phyloP scores from a whole-genome alignment of 2,888 invertebrate species.

The Xestia sexstrigata region DNA sequence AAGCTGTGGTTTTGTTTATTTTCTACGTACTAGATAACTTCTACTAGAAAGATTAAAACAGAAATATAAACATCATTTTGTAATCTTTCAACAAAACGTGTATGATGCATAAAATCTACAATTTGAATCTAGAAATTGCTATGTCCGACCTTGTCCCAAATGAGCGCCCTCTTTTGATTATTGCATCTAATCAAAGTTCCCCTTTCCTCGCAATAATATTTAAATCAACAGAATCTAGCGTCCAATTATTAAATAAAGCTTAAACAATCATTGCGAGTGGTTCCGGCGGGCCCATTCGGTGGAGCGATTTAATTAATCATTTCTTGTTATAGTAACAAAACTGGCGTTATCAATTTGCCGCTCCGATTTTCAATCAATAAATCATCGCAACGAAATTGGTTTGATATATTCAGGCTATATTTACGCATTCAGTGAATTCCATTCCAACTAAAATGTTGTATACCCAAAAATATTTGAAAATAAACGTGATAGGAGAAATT shows the following conservation, averaged over 20 bases:
- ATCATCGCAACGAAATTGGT: slow-evolving; percentile 51
- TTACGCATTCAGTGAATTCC: slow-evolving; percentile 29
- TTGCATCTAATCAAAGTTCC: slow-evolving; percentile 51
- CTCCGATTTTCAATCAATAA: slow-evolving; percentile 58
- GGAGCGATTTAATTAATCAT: slow-evolving; percentile 60
- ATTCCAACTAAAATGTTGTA: slow-evolving; percentile 6
- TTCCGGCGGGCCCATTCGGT: slow-evolving; percentile 44
- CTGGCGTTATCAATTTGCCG: slow-evolving; percentile 60
- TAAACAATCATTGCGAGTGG: slow-evolving; percentile 55
- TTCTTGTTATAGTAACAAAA: slow-evolving; percentile 61
- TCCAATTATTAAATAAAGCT: slow-evolving; percentile 60
- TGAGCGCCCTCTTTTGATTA: slow-evolving; percentile 27
- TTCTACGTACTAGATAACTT: neutral
- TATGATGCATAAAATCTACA: neutral
- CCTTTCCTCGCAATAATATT: slow-evolving; percentile 48
- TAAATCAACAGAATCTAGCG: slow-evolving; percentile 46
- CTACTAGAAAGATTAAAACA: neutral
- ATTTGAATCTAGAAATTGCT: slow-evolving; percentile 10
- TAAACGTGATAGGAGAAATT: slow-evolving; percentile 19
- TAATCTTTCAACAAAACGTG: neutral
- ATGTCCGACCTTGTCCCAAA: slow-evolving; percentile 24
- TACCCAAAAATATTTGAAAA: slow-evolving; percentile 20
- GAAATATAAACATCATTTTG: neutral
- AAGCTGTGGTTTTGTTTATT: slow-evolving; percentile 6
- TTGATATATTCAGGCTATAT: slow-evolving; percentile 44